Evolutionary conservation across 2,113 vertebrate species (phyloP), one percentile per base, ranked within the genome.

Genomic region (Eptesicus fuscus): DNA sequence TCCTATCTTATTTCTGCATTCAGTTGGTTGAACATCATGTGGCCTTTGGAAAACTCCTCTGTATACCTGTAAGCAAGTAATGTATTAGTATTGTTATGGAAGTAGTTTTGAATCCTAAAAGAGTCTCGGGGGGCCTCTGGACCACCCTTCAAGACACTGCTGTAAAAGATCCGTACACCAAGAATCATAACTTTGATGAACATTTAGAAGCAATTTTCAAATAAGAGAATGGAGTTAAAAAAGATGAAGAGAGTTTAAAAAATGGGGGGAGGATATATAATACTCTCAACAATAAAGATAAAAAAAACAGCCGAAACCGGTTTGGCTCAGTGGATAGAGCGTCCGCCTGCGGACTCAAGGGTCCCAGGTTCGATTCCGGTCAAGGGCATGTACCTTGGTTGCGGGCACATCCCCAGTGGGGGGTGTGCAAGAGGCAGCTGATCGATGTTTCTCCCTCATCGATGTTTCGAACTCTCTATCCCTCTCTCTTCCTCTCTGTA

Each of bases 131-230:
- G 2, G 10, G 69, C 8, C 35, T 23, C 63, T 12, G 9, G 25
- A 47, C 28, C 8, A n/a, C 79, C 23, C 59, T 88, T 47, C 42
- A 70, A 95, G 59, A 67, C 7, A 61, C 1, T 76, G 47, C 23
- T 84, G 30, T 76, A 63, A 94, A 87, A 74, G 49, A 73, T 2
- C 91, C 1, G 37, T 30, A 77, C 22, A n/a, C 16, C 63, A 28
- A 83, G 32, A 91, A 69, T 35, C 40, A 18, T 49, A 73, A 79
- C 63, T 84, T 40, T 11, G 42, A 79, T 30, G 30, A 94, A 71
- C 22, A 76, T 49, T 88, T 14, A 71, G 67, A 95, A 90, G 49
- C 30, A n/a, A 93, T 67, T 65, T 78, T 86, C 83, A 96, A 73
- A 78, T 18, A 59, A 88, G n/a, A 20, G 37, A 53, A 49, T 23